phyloP scores from a whole-genome alignment of 1,140 invertebrate species.

The Drosophila rufa region DNA sequence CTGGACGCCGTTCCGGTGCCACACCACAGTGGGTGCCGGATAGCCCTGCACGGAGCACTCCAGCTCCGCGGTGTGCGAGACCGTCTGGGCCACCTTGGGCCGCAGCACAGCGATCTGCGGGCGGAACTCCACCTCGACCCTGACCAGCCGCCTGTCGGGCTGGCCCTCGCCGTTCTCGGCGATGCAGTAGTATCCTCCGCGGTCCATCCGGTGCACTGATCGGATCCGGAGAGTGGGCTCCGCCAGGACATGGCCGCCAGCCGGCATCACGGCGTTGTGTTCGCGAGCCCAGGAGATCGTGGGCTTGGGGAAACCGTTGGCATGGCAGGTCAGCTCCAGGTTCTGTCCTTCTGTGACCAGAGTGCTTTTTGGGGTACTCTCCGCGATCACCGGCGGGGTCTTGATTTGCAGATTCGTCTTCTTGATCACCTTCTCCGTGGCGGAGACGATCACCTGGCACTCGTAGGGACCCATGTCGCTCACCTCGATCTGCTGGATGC shows the following conservation, averaged over 20 bases:
- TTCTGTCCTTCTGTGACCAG: slow-evolving; percentile 90
- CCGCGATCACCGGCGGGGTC: slow-evolving; percentile 91
- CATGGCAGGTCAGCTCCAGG: slow-evolving; percentile 91
- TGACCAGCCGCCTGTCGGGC: slow-evolving; percentile 90
- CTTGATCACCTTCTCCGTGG: slow-evolving; percentile 89
- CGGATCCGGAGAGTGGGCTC: slow-evolving; percentile 91
- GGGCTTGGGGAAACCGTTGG: slow-evolving; percentile 90
- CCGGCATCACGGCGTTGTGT: slow-evolving; percentile 93
- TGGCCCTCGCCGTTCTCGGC: slow-evolving; percentile 94
- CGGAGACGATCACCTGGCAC: slow-evolving; percentile 91
- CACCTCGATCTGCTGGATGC: slow-evolving; percentile 91
- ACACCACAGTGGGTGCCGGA: slow-evolving; percentile 91
- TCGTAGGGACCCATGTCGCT: slow-evolving; percentile 92
- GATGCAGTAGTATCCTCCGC: slow-evolving; percentile 94
- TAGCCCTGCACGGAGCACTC: slow-evolving; percentile 93
- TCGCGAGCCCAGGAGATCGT: slow-evolving; percentile 92
- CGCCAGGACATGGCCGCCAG: slow-evolving; percentile 90
- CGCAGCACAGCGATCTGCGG: slow-evolving; percentile 90
- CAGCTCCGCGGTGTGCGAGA: slow-evolving; percentile 92
- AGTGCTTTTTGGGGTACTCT: slow-evolving; percentile 89
- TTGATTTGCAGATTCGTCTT: slow-evolving; percentile 90
- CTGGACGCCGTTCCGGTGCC: slow-evolving; percentile 90
- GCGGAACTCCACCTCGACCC: slow-evolving; percentile 92
- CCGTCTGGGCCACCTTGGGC: slow-evolving; percentile 90
- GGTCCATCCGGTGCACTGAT: slow-evolving; percentile 90